Percentiles rank a stretch among this genome's conserved stretches.
phyloP scores from a whole-genome alignment of 2,888 invertebrate species.

The Hydriomena furcata region DNA sequence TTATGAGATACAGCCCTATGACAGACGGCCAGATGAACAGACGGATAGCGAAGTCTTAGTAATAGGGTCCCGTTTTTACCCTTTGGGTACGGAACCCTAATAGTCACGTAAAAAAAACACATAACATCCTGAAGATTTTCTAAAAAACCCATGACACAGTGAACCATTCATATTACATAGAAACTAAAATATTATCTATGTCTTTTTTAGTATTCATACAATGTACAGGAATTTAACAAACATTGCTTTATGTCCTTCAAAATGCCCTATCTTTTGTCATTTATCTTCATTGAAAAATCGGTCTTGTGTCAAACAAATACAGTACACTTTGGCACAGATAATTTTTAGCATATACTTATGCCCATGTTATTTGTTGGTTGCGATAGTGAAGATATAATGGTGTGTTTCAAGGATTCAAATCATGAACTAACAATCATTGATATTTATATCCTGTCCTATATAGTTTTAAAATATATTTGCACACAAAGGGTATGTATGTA shows the following conservation, averaged over 20 bases:
- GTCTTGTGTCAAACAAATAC: not conserved
- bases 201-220: constrained; percentile 25
- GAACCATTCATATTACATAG: constrained; percentile 8
- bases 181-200: not conserved
- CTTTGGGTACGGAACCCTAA: too few species aligned
- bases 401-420: constrained; percentile 31
- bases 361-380: not conserved
- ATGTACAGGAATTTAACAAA: constrained; percentile 24
- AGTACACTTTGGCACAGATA: not conserved
- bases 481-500: constrained; percentile 26
- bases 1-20: too few species aligned
- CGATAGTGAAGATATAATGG: constrained; percentile 5
- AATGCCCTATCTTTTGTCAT: not conserved
- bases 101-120: too few species aligned
- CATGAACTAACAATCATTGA: constrained; percentile 26
- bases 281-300: not conserved
- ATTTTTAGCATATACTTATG: not conserved
- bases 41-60: too few species aligned
- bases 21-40: too few species aligned
- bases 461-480: constrained; percentile 24
- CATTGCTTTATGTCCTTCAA: not conserved
- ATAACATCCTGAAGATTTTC: not conserved
- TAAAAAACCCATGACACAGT: constrained; percentile 29
- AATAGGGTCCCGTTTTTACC: too few species aligned
- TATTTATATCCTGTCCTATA: constrained; percentile 27